Evolutionary conservation across 2,797 vertebrate genomes (phyloP), one percentile per base, ranked within the genome.

Genomic region (Melanotaenia nigrans): DNA sequence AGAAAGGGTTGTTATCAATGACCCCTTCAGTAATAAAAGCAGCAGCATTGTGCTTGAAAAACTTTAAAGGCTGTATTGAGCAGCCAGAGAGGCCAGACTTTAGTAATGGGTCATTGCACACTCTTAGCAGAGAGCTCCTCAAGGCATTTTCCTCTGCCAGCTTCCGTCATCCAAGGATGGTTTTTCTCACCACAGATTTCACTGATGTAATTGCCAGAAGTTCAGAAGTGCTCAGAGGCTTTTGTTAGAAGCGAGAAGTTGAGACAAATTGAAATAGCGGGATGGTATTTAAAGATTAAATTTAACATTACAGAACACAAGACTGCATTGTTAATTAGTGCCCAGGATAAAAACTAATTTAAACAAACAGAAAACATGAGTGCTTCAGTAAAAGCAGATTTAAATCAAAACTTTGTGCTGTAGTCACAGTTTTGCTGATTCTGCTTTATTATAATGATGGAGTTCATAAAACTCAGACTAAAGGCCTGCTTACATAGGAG

Each of bases 41-140:
- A 60, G 67, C 25, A 32, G 71, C 71, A 82, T 64, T 78, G 72
- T 74, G 81, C 62, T 68, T 75, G 61, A 82, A 75, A 68, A 77
- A 85, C 77, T 62, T 73, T n/a, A 42, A 51, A 87, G 71, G 71
- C 83, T 81, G 79, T 42, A 69, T 69, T 64, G 64, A 83, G 68
- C 79, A 79, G 83, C 74, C 78, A 75, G 35, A 71, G 73, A 84
- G 83, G 85, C 84, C 83, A 83, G 73, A 75, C 81, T 79, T 86
- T 87, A 83, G 89, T 78, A 65, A 88, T 61, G 86, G 92, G 92
- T 93, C 92, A 90, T 66, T 79, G 88, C 82, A 69, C 82, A 73
- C 82, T 85, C 85, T 88, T 65, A 85, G 76, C 71, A 71, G 66
- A 90, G 77, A 77, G 78, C 79, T 87, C 82, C 85, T 90, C 78